These are phyloP conservation scores for Drosophila equinoxialis DNA, from an alignment of 1,140 invertebrate species.

Conservation along the genomic window DNA sequence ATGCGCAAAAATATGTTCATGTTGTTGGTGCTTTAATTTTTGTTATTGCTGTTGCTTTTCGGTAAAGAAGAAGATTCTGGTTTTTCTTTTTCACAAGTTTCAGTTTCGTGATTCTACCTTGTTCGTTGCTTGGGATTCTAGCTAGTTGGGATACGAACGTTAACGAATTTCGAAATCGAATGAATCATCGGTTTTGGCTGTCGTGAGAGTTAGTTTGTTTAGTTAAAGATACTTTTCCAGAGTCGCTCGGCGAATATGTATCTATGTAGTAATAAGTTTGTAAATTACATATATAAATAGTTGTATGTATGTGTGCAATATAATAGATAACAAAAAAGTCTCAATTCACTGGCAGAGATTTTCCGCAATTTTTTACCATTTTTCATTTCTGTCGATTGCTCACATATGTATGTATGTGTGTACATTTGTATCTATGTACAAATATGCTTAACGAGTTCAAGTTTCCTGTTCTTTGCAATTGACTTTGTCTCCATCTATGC, in stretches of 20 bases:
- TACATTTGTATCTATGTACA: background rate
- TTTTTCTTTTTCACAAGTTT: constrained; percentile 63
- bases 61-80: constrained; percentile 52
- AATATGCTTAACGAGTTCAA: constrained; percentile 44
- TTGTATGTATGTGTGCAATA: background rate
- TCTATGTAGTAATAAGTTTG: constrained; percentile 32
- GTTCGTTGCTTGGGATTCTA: constrained; percentile 36
- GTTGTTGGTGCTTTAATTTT: constrained; percentile 14
- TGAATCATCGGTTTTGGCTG: constrained; percentile 57
- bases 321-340: constrained; percentile 28
- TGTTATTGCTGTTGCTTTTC: constrained; percentile 24
- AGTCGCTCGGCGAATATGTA: constrained; percentile 12
- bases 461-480: constrained; percentile 68
- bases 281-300: constrained; percentile 28
- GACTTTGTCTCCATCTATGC: constrained; percentile 9
- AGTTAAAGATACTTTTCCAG: constrained; percentile 29
- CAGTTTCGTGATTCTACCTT: constrained; percentile 60
- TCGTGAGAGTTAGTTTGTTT: constrained; percentile 38
- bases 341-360: constrained; percentile 38
- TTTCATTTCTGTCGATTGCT: constrained; percentile 2
- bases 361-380: constrained; percentile 45
- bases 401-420: too few species aligned
- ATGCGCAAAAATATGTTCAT: constrained; percentile 7
- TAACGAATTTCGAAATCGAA: constrained; percentile 37
- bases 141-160: constrained; percentile 48